Evolutionary conservation across 1,140 invertebrate species (phyloP), one percentile per base, ranked within the genome.

Genomic region (Monochamus saltuarius): DNA sequence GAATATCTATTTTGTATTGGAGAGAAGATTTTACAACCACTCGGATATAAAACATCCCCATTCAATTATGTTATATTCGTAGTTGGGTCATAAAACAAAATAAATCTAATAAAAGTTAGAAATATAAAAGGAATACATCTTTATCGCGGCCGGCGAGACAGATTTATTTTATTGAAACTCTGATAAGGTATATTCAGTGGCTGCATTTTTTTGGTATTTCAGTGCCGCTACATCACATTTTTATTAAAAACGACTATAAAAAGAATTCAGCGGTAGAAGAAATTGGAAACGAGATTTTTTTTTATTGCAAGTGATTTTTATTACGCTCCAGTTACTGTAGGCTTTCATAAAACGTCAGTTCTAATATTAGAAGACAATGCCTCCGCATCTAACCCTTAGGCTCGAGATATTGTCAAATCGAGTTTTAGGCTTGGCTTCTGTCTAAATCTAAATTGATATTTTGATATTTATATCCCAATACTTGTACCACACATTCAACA

Each of bases 171-270:
- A 42, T 42, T 42, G 39, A 39, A 39, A 39, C 37, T n/a, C 8
- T 39, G 39, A 42, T 42, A 42, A 42, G 39, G 39, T 42, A 42
- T 42, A 42, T 42, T 42, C 39, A 42, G 39, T 42, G 16, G 39
- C 7, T 42, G 16, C 39, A 42, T 29, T 29, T 29, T 29, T 29
- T 29, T 2, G 22, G n/a, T 13, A n/a, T n/a, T 42, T 42, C 39
- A 13, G 16, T 17, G 16, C 39, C 39, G 39, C 7, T 42, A 16
- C 16, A 42, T 42, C n/a, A 42, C 39, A 16, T 42, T 42, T 42
- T 42, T 42, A 42, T 42, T 42, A 42, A 42, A 42, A 42, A 42
- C 16, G 39, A 16, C 16, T 17, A 42, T 42, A 42, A 42, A 42
- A 42, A 42, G 39, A 7, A 42, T 42, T 42, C 39, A 2, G 39